Conservation (phyloP, 2,888 invertebrate species). For the Hypomecis atomaria region DNA sequence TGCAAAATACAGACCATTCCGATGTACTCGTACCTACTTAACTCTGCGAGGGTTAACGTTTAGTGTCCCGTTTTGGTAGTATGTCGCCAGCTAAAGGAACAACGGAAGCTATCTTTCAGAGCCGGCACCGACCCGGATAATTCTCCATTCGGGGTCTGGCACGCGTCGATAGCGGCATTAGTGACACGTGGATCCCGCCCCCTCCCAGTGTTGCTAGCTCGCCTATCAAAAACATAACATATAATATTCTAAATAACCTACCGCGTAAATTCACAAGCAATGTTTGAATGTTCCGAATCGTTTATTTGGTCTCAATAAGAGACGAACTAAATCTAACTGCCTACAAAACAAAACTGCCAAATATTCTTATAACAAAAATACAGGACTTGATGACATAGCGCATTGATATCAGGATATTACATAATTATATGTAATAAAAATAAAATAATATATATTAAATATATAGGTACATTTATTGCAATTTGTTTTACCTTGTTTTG, state of each 20-base stretch:
- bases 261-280: background rate
- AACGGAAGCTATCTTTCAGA: slow-evolving; percentile 29
- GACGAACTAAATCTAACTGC: too few species aligned
- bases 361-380: too few species aligned
- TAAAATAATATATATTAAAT: too few species aligned
- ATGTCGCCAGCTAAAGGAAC: slow-evolving; percentile 15
- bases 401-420: too few species aligned
- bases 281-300: too few species aligned
- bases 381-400: too few species aligned
- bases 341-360: too few species aligned
- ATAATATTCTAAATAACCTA: background rate
- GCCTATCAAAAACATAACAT: background rate
- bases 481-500: too few species aligned
- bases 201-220: slow-evolving; percentile 1
- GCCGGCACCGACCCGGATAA: slow-evolving; percentile 31
- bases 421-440: too few species aligned
- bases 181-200: slow-evolving; percentile 8
- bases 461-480: too few species aligned
- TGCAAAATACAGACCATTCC: too few species aligned
- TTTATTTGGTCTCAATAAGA: too few species aligned
- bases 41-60: background rate
- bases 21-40: background rate
- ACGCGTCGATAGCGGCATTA: slow-evolving; percentile 32
- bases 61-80: slow-evolving; percentile 1
- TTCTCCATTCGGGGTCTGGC: slow-evolving; percentile 34